These are phyloP conservation scores for Albula glossodonta DNA, from an alignment of 2,113 vertebrate genomes.

Conservation along the genomic window DNA sequence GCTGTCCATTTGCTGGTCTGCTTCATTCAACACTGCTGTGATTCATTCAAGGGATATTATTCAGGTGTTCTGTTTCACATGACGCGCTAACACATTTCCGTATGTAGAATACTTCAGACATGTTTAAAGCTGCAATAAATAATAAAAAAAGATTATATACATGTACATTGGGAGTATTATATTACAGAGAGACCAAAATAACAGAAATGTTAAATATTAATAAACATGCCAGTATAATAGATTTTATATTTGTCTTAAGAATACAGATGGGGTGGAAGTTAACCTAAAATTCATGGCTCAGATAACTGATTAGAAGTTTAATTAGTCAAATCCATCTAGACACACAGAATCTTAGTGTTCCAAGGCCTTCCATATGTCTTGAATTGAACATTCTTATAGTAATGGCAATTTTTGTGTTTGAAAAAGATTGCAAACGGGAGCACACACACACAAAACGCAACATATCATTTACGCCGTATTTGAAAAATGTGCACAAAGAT, in stretches of 20 bases:
- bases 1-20: background rate
- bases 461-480: too few species aligned
- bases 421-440: too few species aligned
- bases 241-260: slow-evolving; percentile 11
- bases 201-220: slow-evolving; percentile 26
- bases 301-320: too few species aligned
- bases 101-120: background rate
- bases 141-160: slow-evolving; percentile 19
- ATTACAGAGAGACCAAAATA: background rate
- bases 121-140: slow-evolving; percentile 27
- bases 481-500: too few species aligned
- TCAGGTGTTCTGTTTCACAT: slow-evolving; percentile 21
- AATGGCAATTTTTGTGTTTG: too few species aligned
- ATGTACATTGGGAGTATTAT: background rate
- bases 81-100: slow-evolving; percentile 4
- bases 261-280: background rate
- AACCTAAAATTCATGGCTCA: background rate
- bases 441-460: too few species aligned
- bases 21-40: slow-evolving; percentile 31
- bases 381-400: too few species aligned
- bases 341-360: too few species aligned
- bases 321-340: too few species aligned
- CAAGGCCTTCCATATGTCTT: too few species aligned
- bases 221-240: slow-evolving; percentile 29
- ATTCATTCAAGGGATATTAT: slow-evolving; percentile 38